Evolutionary conservation across 2,113 vertebrate genomes (phyloP).

Genomic region (Hemiscyllium ocellatum): DNA sequence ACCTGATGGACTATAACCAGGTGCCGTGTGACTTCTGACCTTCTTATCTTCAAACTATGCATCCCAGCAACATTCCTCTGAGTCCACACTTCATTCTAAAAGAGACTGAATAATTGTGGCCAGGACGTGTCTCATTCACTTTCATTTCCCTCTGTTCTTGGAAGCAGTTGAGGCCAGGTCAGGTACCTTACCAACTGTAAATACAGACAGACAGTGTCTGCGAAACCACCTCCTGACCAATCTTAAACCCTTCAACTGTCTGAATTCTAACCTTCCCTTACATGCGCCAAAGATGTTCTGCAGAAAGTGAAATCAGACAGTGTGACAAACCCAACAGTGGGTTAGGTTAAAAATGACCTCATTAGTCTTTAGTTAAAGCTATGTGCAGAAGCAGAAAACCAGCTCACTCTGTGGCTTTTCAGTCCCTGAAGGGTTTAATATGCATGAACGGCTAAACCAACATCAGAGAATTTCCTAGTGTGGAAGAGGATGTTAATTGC

Average conservation of each 20-base stretch:
- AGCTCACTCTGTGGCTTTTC: not conserved
- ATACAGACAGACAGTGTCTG: not conserved
- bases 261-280: not conserved
- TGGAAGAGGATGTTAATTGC: constrained; percentile 29
- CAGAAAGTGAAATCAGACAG: not conserved
- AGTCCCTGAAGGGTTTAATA: not conserved
- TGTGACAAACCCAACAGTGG: not conserved
- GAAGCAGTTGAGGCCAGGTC: too few relatives aligned
- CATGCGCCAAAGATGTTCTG: not conserved
- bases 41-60: too few relatives aligned
- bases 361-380: constrained; percentile 16
- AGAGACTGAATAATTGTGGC: not conserved
- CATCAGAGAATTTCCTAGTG: constrained; percentile 18
- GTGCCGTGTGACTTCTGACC: too few relatives aligned
- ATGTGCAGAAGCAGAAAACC: not conserved
- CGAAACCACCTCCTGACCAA: not conserved
- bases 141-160: not conserved
- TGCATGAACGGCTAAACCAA: constrained; percentile 19
- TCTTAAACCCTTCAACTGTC: not conserved
- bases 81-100: not conserved
- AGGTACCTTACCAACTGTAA: not conserved
- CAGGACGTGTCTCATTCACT: not conserved
- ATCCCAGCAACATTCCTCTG: too few relatives aligned
- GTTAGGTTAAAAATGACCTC: not conserved
- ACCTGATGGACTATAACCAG: too few relatives aligned